Base-by-base conservation (phyloP, 2,888 invertebrate genomes). In the Aporophyla nigra region DNA sequence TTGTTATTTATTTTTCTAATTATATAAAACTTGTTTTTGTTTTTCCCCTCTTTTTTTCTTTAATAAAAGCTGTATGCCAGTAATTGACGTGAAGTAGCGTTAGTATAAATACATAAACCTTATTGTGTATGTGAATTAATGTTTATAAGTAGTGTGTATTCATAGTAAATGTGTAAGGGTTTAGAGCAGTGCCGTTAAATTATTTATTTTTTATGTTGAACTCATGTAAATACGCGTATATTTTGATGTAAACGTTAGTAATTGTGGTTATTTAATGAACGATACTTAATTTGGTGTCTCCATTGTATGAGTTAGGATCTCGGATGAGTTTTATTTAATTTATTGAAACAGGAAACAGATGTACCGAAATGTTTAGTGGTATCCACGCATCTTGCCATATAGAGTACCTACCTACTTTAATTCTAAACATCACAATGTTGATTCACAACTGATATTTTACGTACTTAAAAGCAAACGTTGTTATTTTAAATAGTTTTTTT, bases 191-290 rank as follows among this genome's bases (percentile, higher is more conserved):
- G 94, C 88, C 91, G 93, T 96, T 96, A 96, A 95, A 96, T 96
- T 96, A 96, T 96, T 96, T 96, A 96, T 96, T 96, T 95, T 88
- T 95, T 95, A 96, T 95, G 96, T 96, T 96, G 96, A 94, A 94
- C 93, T 93, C 93, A 90, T 96, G 96, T 96, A 96, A 94, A 96
- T 96, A 96, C 83, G 92, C 94, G 93, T 89, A 95, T 94, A 94
- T 94, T 94, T 94, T 92, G 92, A 93, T 94, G 93, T 95, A 95
- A 94, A 94, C 90, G 93, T 94, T 95, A 94, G 94, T 91, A 91
- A 89, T 94, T 93, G 94, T 94, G 95, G 94, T 94, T 95, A 93
- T 94, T 93, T 94, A 93, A 94, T 93, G 91, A 93, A 92, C 88
- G 93, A 94, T 93, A 93, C 91, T 91, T 91, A 92, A 91, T 89